phyloP scores from a whole-genome alignment of 2,113 vertebrate species.

The Semicossyphus pulcher region DNA sequence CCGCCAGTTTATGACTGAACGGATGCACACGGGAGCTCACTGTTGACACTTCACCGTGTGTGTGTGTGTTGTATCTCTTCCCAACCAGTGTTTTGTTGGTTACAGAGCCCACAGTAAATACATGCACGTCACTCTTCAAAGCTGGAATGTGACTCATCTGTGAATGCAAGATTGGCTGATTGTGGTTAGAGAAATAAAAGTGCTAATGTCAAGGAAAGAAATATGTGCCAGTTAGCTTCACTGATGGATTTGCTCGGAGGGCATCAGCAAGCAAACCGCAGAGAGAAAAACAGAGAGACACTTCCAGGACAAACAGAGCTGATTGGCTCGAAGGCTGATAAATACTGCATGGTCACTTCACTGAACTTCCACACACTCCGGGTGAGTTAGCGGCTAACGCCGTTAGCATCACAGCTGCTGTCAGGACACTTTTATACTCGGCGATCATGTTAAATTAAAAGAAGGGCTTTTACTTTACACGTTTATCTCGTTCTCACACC shows the following conservation, averaged over 20 bases:
- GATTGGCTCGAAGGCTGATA: conserved; percentile 51
- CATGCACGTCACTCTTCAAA: conserved; percentile 17
- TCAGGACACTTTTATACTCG: conserved; percentile 5
- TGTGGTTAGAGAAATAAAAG: conserved; percentile 63
- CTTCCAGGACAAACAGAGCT: conserved; percentile 60
- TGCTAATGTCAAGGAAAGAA: conserved; percentile 47
- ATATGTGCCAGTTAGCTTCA: conserved; percentile 37
- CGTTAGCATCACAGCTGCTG: conserved; percentile 12
- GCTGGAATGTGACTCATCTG: conserved; percentile 41
- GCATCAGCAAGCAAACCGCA: conserved; percentile 55
- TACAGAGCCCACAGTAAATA: conserved; percentile 56
- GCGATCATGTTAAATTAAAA: conserved; percentile 14
- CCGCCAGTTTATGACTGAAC: conserved; percentile 34
- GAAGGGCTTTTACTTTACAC: conserved; percentile 11
- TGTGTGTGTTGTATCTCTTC: conserved; percentile 13
- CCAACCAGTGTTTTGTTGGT: conserved; percentile 45
- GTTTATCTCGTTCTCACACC: conserved; percentile 15
- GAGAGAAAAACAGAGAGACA: conserved; percentile 40
- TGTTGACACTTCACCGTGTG: conserved; percentile 41
- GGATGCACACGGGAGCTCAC: conserved; percentile 26
- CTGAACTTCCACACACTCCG: conserved; percentile 7
- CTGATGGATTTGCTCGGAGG: conserved; percentile 69
- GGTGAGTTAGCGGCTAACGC: conserved; percentile 16
- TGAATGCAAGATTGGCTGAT: conserved; percentile 37
- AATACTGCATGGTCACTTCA: conserved; percentile 59